A percentile compares a stretch with the other conserved stretches of the same genome.
phyloP scores from a whole-genome alignment of 2,113 vertebrate genomes.

The Forbesichthys papilliferus region DNA sequence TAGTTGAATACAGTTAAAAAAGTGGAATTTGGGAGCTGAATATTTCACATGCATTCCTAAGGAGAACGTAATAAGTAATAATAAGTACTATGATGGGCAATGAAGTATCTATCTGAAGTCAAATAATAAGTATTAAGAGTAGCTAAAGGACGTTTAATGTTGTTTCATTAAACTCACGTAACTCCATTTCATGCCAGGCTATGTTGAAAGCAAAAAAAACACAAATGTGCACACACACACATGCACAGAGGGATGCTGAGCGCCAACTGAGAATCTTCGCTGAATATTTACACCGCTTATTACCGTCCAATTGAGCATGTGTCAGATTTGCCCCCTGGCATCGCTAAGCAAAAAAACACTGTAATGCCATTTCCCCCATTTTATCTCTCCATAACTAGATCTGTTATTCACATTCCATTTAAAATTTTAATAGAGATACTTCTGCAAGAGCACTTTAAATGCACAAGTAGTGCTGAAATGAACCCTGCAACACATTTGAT shows the following conservation, averaged over 20 bases:
- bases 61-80: too few relatives aligned
- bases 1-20: too few relatives aligned
- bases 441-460: slow-evolving; percentile 61
- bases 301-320: slow-evolving; percentile 74
- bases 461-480: slow-evolving; percentile 62
- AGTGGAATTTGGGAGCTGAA: too few relatives aligned
- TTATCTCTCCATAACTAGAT: slow-evolving; percentile 63
- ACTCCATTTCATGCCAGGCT: slow-evolving; percentile 25
- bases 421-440: slow-evolving; percentile 65
- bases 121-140: too few relatives aligned
- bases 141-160: background rate
- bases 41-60: too few relatives aligned
- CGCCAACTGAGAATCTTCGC: slow-evolving; percentile 53
- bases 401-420: slow-evolving; percentile 68
- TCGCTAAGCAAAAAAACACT: slow-evolving; percentile 64
- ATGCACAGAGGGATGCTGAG: slow-evolving; percentile 46
- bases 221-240: slow-evolving; percentile 44
- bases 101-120: too few relatives aligned
- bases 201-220: slow-evolving; percentile 52
- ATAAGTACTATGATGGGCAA: too few relatives aligned
- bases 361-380: slow-evolving; percentile 63
- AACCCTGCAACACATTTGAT: slow-evolving; percentile 63
- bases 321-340: slow-evolving; percentile 54
- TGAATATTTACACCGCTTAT: slow-evolving; percentile 71
- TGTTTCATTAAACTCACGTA: slow-evolving; percentile 32